A percentile compares a stretch with the other conserved stretches of the same genome.
Evolutionary conservation across 2,888 invertebrate genomes (phyloP).

Genomic region (Eulithis prunata): DNA sequence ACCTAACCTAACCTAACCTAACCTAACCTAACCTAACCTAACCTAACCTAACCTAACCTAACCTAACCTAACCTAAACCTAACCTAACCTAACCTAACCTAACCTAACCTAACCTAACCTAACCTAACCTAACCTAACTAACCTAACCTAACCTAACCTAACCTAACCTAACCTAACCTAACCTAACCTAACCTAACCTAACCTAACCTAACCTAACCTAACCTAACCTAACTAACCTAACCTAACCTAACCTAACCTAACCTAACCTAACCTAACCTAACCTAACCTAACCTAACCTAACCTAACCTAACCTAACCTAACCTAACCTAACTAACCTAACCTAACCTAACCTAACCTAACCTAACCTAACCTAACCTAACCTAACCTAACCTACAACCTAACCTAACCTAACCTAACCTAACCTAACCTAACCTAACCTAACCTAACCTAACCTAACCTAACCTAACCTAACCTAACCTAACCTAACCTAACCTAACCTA

Average conservation of each 20-base stretch:
- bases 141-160: conserved; percentile 42
- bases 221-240: conserved; percentile 38
- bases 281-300: conserved; percentile 37
- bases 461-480: too few relatives aligned
- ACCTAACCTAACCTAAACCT: conserved; percentile 42
- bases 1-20: conserved; percentile 42
- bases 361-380: conserved; percentile 43
- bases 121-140: conserved; percentile 41
- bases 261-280: conserved; percentile 34
- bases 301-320: conserved; percentile 43
- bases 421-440: conserved; percentile 40
- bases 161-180: conserved; percentile 42
- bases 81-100: conserved; percentile 43
- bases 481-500: too few relatives aligned
- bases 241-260: conserved; percentile 1
- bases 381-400: conserved; percentile 43
- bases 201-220: conserved; percentile 40
- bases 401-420: conserved; percentile 41
- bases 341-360: conserved; percentile 42
- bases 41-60: conserved; percentile 41
- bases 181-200: conserved; percentile 41
- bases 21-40: conserved; percentile 41
- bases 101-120: conserved; percentile 43
- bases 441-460: conserved; percentile 33
- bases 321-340: conserved; percentile 39